Evolutionary conservation across 1,140 invertebrate species (phyloP).

Genomic region (Calliopsis andreniformis): DNA sequence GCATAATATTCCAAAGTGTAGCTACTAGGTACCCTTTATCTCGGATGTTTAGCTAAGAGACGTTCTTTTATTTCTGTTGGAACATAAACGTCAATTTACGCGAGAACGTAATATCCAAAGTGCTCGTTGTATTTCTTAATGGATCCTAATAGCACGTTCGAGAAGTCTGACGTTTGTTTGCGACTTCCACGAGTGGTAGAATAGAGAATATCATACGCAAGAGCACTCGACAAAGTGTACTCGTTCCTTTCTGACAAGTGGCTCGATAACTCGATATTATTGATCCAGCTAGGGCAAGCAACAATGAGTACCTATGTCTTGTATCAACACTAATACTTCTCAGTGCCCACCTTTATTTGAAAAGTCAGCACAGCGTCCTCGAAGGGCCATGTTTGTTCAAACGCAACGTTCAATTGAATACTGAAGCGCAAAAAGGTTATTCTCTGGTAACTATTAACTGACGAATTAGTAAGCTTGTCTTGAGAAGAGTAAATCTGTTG

Average conservation of each 20-base stretch:
- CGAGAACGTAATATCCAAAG: not conserved
- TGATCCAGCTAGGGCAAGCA: not conserved
- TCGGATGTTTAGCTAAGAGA: too few relatives aligned
- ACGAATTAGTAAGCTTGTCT: too few relatives aligned
- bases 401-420: too few relatives aligned
- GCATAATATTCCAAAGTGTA: too few relatives aligned
- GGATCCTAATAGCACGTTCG: conserved; percentile 24
- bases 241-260: not conserved
- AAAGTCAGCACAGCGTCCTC: not conserved
- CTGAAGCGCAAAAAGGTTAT: too few relatives aligned
- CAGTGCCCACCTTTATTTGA: conserved; percentile 1
- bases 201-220: not conserved
- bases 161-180: conserved; percentile 1
- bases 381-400: not conserved
- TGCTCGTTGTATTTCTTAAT: conserved; percentile 14
- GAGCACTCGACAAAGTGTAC: conserved; percentile 1
- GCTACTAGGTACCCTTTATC: too few relatives aligned
- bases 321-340: conserved; percentile 7
- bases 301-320: conserved; percentile 23
- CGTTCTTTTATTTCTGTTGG: too few relatives aligned
- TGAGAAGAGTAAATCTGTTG: too few relatives aligned
- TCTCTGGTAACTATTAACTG: too few relatives aligned
- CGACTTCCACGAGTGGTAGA: not conserved
- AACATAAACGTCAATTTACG: not conserved
- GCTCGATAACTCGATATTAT: conserved; percentile 26